phyloP scores from a whole-genome alignment of 2,113 vertebrate species.

The Mastomys coucha region DNA sequence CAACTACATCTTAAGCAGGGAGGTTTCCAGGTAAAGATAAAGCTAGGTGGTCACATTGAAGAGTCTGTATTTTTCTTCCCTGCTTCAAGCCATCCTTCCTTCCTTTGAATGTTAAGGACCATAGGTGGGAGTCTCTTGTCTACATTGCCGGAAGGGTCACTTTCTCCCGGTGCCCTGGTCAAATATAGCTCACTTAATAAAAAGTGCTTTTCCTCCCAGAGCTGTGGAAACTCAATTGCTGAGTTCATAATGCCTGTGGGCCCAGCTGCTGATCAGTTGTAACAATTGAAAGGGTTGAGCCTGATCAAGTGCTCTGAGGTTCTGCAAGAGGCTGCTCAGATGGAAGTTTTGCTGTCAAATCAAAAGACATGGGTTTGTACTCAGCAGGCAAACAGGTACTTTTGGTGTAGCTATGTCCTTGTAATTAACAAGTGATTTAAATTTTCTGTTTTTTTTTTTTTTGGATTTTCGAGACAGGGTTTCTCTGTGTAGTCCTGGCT shows the following conservation, averaged over 20 bases:
- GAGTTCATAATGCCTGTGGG: background rate
- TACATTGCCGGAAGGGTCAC: background rate
- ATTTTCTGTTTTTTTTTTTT: no score
- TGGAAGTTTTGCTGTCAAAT: background rate
- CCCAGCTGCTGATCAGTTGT: background rate
- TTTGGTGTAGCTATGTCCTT: conserved; percentile 56
- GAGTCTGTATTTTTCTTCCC: background rate
- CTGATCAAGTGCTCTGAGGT: background rate
- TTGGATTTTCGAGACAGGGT: no score
- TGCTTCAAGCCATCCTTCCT: background rate
- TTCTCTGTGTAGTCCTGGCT: no score
- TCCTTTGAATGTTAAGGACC: background rate
- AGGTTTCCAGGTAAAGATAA: background rate
- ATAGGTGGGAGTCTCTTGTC: conserved; percentile 14
- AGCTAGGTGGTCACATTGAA: background rate
- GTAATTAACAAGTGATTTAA: conserved; percentile 73
- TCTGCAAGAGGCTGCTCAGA: background rate
- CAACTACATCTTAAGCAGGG: background rate
- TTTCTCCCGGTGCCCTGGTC: background rate
- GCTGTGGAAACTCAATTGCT: background rate
- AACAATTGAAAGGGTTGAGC: background rate
- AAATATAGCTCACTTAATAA: conserved; percentile 3
- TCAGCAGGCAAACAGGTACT: conserved; percentile 55
- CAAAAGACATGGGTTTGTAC: conserved; percentile 1
- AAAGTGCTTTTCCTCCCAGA: conserved; percentile 1